Conservation (phyloP, 2,797 vertebrate genomes). For the Gobio occitaniae region DNA sequence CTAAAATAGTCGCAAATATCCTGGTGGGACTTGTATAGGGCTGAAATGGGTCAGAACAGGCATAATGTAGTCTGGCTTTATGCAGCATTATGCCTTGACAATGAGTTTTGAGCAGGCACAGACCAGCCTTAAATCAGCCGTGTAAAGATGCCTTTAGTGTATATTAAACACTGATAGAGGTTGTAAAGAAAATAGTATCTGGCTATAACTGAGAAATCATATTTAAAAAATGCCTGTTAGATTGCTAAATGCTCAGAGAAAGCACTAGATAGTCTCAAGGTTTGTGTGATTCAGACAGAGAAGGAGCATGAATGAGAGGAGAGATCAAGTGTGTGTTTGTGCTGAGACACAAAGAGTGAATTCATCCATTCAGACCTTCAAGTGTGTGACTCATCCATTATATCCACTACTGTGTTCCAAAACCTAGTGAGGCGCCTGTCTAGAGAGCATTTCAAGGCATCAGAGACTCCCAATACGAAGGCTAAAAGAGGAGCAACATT, state of each 20-base stretch:
- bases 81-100: not conserved
- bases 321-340: not conserved
- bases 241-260: not conserved
- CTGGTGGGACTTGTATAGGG: too few relatives aligned
- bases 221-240: not conserved
- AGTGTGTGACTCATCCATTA: slow-evolving; percentile 18
- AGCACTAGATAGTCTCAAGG: not conserved
- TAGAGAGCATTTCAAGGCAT: not conserved
- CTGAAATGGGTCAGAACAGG: not conserved
- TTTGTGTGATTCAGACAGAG: slow-evolving; percentile 9
- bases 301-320: not conserved
- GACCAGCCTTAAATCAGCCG: not conserved
- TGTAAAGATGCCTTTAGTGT: not conserved
- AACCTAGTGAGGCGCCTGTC: not conserved
- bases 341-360: slow-evolving; percentile 13
- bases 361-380: slow-evolving; percentile 16
- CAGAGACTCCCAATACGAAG: not conserved
- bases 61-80: not conserved
- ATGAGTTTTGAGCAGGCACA: not conserved
- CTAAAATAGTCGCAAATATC: too few relatives aligned
- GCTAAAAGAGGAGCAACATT: not conserved
- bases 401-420: not conserved
- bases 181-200: not conserved
- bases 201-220: not conserved
- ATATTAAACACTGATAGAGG: not conserved